Base-by-base conservation (phyloP, 2,888 invertebrate genomes). In the Ganaspis brasiliensis region DNA sequence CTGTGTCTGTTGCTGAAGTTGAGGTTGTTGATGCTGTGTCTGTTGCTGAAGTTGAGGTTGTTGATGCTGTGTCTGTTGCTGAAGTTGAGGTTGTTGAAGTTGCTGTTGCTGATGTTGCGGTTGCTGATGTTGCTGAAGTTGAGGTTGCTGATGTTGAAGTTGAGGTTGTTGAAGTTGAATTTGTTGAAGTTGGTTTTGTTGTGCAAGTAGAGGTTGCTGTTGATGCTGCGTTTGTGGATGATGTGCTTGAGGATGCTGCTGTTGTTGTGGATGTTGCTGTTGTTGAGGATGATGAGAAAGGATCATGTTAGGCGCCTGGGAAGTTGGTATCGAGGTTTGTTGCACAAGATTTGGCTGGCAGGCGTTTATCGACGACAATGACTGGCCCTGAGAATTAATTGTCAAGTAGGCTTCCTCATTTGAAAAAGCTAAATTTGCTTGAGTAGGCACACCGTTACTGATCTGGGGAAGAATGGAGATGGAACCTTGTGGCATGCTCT, bases 401-500 rank as follows among this genome's bases (percentile, higher is more conserved):
- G 79, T 79, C 14, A 75, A 87, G 31, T 89, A 90, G 14, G 82
- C 63, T 35, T 90, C 90, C 61, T 89, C 89, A 72, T 87, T 85
- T 8, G 85, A 77, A 75, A 88, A 89, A 71, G 84, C 81, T 76
- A 89, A 83, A 80, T 73, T 88, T 73, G 86, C 87, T 80, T 89
- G 90, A 45, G 88, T 72, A 37, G 87, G 82, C 76, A 86, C 86
- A 77, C 82, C 88, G 76, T 83, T 87, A 79, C 83, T 86, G 79
- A 93, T 89, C 74, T 93, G 92, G 26, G 93, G 89, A 92, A 94
- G 93, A 91, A 94, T 92, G 84, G 94, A 93, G 82, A 94, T 93
- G 83, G 93, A 92, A 77, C 93, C 93, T 49, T 76, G 79, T 2
- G 63, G 63, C 63, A 63, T 63, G 9, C 63, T 93, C 80, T 93